phyloP scores from a whole-genome alignment of 1,140 invertebrate genomes.

The Calephelis virginiensis region DNA sequence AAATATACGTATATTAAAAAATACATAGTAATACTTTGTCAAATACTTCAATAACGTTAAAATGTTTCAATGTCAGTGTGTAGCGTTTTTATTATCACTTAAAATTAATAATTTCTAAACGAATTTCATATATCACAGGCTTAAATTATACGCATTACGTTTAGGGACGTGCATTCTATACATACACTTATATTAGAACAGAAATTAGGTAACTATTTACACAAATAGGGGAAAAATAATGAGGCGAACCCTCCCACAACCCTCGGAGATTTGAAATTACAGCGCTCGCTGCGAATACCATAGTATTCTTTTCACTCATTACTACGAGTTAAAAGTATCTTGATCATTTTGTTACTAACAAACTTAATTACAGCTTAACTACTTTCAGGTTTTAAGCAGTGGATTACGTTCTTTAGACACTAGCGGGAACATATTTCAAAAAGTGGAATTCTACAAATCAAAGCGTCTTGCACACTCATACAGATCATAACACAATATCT shows the following conservation, averaged over 20 bases:
- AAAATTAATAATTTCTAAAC: conserved; percentile 35
- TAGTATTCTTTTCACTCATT: conserved; percentile 62
- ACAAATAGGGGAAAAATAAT: conserved; percentile 76
- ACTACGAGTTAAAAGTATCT: conserved; percentile 46
- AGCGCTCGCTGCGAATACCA: conserved; percentile 40
- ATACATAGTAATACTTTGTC: neutral
- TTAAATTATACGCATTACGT: conserved; percentile 71
- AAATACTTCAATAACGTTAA: neutral
- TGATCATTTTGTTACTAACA: conserved; percentile 46
- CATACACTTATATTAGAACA: conserved; percentile 68
- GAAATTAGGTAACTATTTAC: conserved; percentile 77
- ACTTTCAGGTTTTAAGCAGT: conserved; percentile 27
- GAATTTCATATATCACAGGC: conserved; percentile 73
- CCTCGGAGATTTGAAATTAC: conserved; percentile 75
- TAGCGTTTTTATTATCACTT: conserved; percentile 26
- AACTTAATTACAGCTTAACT: conserved; percentile 38
- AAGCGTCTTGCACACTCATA: conserved; percentile 8
- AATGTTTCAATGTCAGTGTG: conserved; percentile 6
- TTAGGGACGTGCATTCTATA: conserved; percentile 76
- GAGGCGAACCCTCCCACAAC: conserved; percentile 73
- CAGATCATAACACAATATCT: conserved; percentile 1
- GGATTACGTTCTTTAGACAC: conserved; percentile 16
- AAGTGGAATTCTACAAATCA: neutral
- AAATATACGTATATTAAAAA: neutral
- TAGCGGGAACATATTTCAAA: conserved; percentile 4